Percentiles rank a stretch among this genome's conserved stretches.
Evolutionary conservation across 2,113 vertebrate species (phyloP).

Genomic region (Agapornis roseicollis): DNA sequence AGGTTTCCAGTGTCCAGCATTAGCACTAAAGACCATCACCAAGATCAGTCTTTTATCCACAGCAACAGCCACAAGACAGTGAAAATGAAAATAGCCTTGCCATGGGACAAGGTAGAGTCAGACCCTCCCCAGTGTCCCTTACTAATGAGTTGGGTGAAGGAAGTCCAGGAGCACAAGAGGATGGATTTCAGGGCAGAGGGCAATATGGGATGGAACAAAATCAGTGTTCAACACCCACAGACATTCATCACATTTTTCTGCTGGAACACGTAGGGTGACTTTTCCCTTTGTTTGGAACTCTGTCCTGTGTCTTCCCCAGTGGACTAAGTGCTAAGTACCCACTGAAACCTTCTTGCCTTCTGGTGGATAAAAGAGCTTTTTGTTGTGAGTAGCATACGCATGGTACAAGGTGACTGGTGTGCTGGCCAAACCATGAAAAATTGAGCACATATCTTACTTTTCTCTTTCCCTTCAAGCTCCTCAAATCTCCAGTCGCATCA

Average conservation of each 20-base stretch:
- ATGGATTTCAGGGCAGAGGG: neutral
- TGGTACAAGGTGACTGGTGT: neutral
- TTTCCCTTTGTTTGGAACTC: neutral
- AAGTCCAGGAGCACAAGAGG: neutral
- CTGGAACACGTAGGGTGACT: neutral
- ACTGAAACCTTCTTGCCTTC: neutral
- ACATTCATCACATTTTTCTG: neutral
- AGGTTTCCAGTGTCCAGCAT: neutral
- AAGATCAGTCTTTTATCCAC: neutral
- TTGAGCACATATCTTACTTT: neutral
- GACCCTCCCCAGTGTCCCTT: neutral
- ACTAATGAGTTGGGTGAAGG: neutral
- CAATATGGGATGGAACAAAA: neutral
- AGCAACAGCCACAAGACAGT: neutral
- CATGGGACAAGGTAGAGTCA: neutral
- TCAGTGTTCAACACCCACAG: neutral
- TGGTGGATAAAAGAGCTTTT: neutral
- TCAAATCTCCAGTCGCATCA: neutral
- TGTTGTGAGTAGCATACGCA: neutral
- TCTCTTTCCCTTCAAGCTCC: neutral
- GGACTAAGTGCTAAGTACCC: neutral
- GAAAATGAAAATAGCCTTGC: neutral
- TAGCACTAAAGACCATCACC: neutral
- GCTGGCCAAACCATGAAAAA: neutral
- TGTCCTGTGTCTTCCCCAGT: neutral